Evolutionary conservation across 1,140 invertebrate species (phyloP).

Genomic region (Homarus americanus): DNA sequence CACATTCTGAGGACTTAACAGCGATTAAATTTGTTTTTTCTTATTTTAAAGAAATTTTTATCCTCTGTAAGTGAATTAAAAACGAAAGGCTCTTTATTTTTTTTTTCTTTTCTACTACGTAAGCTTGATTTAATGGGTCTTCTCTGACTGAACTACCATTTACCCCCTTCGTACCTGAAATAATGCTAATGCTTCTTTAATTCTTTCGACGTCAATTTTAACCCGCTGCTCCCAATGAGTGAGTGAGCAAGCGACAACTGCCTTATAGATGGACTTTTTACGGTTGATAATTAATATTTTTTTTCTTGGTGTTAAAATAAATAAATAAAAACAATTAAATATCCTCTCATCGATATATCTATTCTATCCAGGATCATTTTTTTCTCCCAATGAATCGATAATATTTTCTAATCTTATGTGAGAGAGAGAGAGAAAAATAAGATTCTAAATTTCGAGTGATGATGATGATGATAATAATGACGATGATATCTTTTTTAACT

Average conservation of each 20-base stretch:
- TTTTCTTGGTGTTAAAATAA: neutral
- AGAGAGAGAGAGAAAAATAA: neutral
- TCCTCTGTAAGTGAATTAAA: neutral
- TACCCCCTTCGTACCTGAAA: slow-evolving; percentile 8
- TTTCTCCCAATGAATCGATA: neutral
- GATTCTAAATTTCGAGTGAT: neutral
- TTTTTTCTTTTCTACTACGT: neutral
- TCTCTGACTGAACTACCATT: neutral
- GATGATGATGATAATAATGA: too few relatives aligned
- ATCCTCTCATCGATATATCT: neutral
- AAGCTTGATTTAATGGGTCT: slow-evolving; percentile 8
- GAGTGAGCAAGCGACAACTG: neutral
- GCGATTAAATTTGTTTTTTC: neutral
- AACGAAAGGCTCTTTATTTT: neutral
- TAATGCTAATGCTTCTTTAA: neutral
- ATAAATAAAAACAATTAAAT: neutral
- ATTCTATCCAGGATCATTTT: neutral
- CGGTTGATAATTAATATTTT: neutral
- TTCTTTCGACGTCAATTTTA: neutral
- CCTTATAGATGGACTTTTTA: neutral
- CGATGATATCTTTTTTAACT: slow-evolving; percentile 4
- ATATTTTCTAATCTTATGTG: neutral
- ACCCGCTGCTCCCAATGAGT: neutral
- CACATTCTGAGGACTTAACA: neutral
- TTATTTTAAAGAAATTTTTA: neutral